Evolutionary conservation across 37 sponge, comb jelly and placozoan species (phyloP).

Genomic region (Haliclona indistincta): DNA sequence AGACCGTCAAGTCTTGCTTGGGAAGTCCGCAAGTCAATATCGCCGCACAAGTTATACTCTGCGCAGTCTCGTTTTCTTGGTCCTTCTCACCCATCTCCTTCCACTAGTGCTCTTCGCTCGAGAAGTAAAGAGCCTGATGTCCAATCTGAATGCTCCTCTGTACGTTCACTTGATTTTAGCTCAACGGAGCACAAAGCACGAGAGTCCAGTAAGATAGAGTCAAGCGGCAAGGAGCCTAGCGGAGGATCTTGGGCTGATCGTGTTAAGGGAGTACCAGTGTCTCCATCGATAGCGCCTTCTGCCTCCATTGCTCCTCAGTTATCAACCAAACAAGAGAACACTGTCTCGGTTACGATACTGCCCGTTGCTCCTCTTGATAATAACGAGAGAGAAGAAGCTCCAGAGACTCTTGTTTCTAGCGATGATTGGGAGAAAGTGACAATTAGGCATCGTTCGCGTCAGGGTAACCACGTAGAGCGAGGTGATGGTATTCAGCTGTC

Average conservation of each 20-base stretch:
- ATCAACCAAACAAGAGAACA: too few species aligned
- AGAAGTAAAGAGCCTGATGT: neutral
- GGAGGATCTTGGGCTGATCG: slow-evolving; percentile 59
- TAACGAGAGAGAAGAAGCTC: too few species aligned
- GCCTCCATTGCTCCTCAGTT: too few species aligned
- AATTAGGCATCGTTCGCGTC: too few species aligned
- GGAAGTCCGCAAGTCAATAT: slow-evolving; percentile 66
- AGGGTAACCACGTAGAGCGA: too few species aligned
- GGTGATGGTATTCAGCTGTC: too few species aligned
- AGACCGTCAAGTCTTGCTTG: slow-evolving; percentile 70
- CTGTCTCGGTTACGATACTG: too few species aligned
- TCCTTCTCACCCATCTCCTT: slow-evolving; percentile 7
- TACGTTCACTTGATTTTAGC: neutral
- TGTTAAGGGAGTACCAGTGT: slow-evolving; percentile 34
- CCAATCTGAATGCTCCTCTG: neutral
- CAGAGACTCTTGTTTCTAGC: too few species aligned
- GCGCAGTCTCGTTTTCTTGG: neutral
- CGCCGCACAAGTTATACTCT: slow-evolving; percentile 19
- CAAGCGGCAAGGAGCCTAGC: neutral
- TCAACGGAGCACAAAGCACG: neutral
- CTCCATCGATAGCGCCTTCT: too few species aligned
- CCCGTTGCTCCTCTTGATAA: too few species aligned
- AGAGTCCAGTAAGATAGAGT: neutral
- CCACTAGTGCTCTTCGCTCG: neutral
- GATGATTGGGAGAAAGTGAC: too few species aligned